Conservation (phyloP, 2,797 vertebrate species). For the Coregonus sp. region DNA sequence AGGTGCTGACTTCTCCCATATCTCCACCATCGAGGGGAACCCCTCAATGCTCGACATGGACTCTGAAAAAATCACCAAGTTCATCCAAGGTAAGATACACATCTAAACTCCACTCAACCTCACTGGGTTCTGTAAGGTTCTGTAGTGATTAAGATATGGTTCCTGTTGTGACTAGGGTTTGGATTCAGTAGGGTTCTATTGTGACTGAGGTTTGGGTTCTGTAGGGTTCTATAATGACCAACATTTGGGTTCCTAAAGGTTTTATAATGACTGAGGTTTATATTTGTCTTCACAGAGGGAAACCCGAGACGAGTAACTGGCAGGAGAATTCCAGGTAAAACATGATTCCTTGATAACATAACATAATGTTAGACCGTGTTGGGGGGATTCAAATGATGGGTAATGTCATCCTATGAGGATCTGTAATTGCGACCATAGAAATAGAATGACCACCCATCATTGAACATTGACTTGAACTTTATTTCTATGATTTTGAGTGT, state of each 20-base stretch:
- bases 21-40: slow-evolving; percentile 38
- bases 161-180: not conserved
- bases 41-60: not conserved
- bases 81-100: not conserved
- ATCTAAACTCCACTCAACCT: not conserved
- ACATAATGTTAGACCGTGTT: not conserved
- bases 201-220: not conserved
- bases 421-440: not conserved
- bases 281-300: slow-evolving; percentile 53
- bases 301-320: slow-evolving; percentile 34
- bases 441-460: not conserved
- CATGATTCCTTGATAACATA: slow-evolving; percentile 1
- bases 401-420: too few relatives aligned
- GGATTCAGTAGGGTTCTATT: not conserved
- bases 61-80: not conserved
- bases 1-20: slow-evolving; percentile 6
- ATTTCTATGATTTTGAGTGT: not conserved
- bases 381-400: not conserved
- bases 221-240: not conserved
- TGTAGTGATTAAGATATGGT: not conserved
- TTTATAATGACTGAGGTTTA: not conserved
- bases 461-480: not conserved
- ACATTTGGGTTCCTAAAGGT: not conserved
- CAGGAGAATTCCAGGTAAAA: slow-evolving; percentile 64
- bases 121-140: not conserved